Percentiles rank a stretch among this genome's conserved stretches.
phyloP scores from a whole-genome alignment of 2,113 vertebrate genomes.

The Drymodes brunneopygia region DNA sequence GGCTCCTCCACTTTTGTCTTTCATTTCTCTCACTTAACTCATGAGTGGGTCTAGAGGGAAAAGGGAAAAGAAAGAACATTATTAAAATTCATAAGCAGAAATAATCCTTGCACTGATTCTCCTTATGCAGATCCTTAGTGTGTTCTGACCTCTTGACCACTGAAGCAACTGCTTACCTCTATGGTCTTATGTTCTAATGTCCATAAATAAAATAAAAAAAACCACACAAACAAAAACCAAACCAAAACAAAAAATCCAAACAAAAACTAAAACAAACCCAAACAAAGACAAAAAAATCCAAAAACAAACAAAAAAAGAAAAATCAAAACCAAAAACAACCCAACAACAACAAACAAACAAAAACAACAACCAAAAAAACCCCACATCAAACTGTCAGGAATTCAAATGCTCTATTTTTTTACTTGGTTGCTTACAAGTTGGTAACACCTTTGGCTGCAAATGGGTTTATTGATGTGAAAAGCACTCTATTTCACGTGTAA shows the following conservation, averaged over 20 bases:
- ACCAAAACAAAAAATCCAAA: neutral
- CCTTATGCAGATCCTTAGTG: neutral
- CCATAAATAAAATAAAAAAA: neutral
- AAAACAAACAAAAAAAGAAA: neutral
- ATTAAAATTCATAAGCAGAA: neutral
- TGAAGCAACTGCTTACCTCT: neutral
- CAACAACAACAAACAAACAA: neutral
- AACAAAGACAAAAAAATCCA: neutral
- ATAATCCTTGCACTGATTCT: neutral
- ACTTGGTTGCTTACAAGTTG: neutral
- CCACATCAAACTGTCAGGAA: neutral
- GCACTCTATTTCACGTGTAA: neutral
- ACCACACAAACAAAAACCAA: neutral
- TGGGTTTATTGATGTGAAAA: neutral
- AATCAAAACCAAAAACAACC: too few species aligned
- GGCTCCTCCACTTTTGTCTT: neutral
- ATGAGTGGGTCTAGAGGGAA: neutral
- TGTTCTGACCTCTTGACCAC: neutral
- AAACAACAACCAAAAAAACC: neutral
- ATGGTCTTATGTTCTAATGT: neutral
- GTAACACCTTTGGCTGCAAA: neutral
- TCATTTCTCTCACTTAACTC: neutral
- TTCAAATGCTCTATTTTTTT: neutral
- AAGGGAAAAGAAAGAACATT: neutral
- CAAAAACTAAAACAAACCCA: neutral